These are phyloP conservation scores for Argya squamiceps DNA, from an alignment of 2,797 vertebrate species.

Conservation along the genomic window DNA sequence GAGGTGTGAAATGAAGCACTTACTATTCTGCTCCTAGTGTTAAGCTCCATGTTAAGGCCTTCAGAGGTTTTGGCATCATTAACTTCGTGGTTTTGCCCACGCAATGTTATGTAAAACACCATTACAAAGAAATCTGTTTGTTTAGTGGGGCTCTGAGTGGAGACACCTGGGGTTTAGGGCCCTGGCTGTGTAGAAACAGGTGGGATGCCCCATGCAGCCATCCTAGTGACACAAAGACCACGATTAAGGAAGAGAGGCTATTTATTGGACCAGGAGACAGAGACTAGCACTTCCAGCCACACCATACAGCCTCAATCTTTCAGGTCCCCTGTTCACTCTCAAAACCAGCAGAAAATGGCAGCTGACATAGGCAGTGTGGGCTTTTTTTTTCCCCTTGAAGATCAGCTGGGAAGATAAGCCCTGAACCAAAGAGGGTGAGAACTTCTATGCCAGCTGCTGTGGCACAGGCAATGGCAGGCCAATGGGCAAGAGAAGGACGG, in stretches of 20 bases:
- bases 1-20: not conserved
- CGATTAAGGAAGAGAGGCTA: not conserved
- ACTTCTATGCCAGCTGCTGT: not conserved
- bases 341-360: not conserved
- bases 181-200: not conserved
- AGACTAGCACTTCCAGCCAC: not conserved
- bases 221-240: not conserved
- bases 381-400: not conserved
- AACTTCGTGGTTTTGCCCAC: not conserved
- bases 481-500: not conserved
- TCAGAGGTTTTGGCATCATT: not conserved
- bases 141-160: not conserved
- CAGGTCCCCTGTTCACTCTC: not conserved
- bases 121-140: not conserved
- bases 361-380: fast-evolving
- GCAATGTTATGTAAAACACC: not conserved
- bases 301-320: not conserved
- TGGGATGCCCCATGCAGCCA: not conserved
- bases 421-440: not conserved
- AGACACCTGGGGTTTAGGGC: not conserved
- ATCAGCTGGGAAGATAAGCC: not conserved
- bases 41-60: not conserved
- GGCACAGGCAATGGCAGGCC: not conserved
- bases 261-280: not conserved
- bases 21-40: not conserved